Percentiles rank a stretch among this genome's conserved stretches.
phyloP scores from a whole-genome alignment of 2,888 invertebrate species.

The Erpobdella octoculata region DNA sequence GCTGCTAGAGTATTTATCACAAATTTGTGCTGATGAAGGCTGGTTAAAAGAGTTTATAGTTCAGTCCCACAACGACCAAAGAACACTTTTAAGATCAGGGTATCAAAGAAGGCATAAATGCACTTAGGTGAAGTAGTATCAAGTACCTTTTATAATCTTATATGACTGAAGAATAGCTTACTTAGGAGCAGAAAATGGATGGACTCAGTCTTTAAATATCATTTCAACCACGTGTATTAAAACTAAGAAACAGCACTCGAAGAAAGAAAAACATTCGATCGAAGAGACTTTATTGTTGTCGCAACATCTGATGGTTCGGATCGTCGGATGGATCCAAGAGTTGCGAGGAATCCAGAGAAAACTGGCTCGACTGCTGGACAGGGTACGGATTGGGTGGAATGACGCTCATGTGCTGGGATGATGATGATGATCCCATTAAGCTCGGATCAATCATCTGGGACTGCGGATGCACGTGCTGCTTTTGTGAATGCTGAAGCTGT shows the following conservation, averaged over 20 bases:
- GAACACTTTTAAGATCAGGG: constrained; percentile 12
- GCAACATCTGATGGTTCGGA: not conserved
- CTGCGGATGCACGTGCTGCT: constrained; percentile 43
- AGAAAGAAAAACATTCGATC: not conserved
- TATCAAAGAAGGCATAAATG: constrained; percentile 6
- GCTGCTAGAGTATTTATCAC: too few relatives aligned
- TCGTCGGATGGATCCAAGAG: constrained; percentile 3
- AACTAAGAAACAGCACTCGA: not conserved
- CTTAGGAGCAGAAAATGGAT: constrained; percentile 9
- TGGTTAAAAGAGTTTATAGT: not conserved
- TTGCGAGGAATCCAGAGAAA: not conserved
- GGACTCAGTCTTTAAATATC: not conserved
- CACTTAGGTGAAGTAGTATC: constrained; percentile 10
- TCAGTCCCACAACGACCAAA: constrained; percentile 4
- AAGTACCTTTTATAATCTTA: not conserved
- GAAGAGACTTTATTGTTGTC: not conserved
- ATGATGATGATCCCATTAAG: constrained; percentile 25
- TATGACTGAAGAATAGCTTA: not conserved
- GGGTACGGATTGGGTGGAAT: constrained; percentile 48
- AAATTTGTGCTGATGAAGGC: not conserved
- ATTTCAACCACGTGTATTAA: not conserved
- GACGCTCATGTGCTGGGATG: constrained; percentile 58
- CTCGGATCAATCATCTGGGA: constrained; percentile 51
- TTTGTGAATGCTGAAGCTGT: constrained; percentile 45
- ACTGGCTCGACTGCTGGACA: not conserved